A percentile compares a stretch with the other conserved stretches of the same genome.
Conservation (phyloP, 2,888 invertebrate genomes). For the Cheilosia urbana region DNA sequence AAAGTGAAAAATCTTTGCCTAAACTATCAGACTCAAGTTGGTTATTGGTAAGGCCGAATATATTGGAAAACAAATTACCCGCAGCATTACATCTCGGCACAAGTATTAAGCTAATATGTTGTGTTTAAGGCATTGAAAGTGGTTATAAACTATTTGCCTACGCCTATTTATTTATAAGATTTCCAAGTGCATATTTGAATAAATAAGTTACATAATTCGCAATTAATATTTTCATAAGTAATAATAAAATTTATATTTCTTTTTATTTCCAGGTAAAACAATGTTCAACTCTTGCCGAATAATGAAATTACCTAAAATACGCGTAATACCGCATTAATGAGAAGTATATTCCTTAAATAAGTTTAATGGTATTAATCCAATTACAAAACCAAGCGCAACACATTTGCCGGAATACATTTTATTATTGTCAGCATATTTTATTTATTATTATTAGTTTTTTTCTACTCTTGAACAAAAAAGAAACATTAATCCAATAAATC, state of each 20-base stretch:
- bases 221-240: neutral
- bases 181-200: too few relatives aligned
- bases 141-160: too few relatives aligned
- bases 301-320: conserved; percentile 22
- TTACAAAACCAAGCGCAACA: conserved; percentile 22
- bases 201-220: too few relatives aligned
- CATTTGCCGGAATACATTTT: conserved; percentile 22
- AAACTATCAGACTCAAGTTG: too few relatives aligned
- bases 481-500: conserved; percentile 66
- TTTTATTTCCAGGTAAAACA: conserved; percentile 57
- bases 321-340: conserved; percentile 14
- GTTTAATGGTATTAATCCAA: conserved; percentile 51
- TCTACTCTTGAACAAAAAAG: conserved; percentile 2
- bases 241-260: conserved; percentile 17
- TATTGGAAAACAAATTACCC: too few relatives aligned
- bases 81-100: too few relatives aligned
- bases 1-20: too few relatives aligned
- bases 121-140: too few relatives aligned
- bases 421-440: conserved; percentile 29
- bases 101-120: too few relatives aligned
- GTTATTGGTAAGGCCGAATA: too few relatives aligned
- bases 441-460: conserved; percentile 16
- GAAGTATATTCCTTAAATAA: conserved; percentile 42
- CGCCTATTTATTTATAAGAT: too few relatives aligned
- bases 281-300: neutral